Percentiles rank a stretch among this genome's conserved stretches.
Conservation (phyloP, 30 jellyfish, hydroid and myxozoan species). For the Catostylus mosaicus region DNA sequence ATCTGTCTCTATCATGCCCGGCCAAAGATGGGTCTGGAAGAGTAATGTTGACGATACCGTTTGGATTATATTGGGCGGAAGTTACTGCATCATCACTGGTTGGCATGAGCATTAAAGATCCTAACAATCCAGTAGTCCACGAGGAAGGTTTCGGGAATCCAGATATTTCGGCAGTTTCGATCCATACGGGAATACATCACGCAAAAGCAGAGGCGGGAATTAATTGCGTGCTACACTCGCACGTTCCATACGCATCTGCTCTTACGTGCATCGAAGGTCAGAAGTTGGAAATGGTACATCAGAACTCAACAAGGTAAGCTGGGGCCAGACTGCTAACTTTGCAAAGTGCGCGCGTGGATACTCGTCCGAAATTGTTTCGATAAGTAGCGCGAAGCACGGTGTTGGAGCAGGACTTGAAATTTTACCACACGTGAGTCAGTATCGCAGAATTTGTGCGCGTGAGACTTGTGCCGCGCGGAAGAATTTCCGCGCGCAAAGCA, state of each 20-base stretch:
- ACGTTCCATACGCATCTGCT: slow-evolving; percentile 47
- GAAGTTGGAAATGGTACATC: slow-evolving; percentile 60
- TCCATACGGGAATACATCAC: slow-evolving; percentile 73
- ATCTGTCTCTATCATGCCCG: slow-evolving; percentile 72
- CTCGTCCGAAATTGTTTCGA: no score
- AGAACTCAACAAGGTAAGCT: slow-evolving; percentile 78
- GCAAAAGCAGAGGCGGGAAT: slow-evolving; percentile 30
- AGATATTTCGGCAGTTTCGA: slow-evolving; percentile 68
- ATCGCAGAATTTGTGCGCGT: no score
- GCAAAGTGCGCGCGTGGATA: no score
- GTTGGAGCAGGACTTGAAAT: no score
- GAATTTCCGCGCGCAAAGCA: no score
- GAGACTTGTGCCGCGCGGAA: no score
- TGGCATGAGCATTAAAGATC: slow-evolving; percentile 58
- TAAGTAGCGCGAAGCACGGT: no score
- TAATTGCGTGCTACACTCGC: slow-evolving; percentile 53
- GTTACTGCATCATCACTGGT: slow-evolving; percentile 74
- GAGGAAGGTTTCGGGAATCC: slow-evolving; percentile 68
- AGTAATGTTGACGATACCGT: slow-evolving; percentile 66
- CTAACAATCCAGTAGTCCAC: slow-evolving; percentile 18
- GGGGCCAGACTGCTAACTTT: no score
- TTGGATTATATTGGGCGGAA: slow-evolving; percentile 69
- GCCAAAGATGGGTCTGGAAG: slow-evolving; percentile 71
- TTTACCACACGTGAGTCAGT: no score
- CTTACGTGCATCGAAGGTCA: slow-evolving; percentile 60